These are phyloP conservation scores for Macquaria ambigua DNA, from an alignment of 2,113 vertebrate species.

Conservation along the genomic window DNA sequence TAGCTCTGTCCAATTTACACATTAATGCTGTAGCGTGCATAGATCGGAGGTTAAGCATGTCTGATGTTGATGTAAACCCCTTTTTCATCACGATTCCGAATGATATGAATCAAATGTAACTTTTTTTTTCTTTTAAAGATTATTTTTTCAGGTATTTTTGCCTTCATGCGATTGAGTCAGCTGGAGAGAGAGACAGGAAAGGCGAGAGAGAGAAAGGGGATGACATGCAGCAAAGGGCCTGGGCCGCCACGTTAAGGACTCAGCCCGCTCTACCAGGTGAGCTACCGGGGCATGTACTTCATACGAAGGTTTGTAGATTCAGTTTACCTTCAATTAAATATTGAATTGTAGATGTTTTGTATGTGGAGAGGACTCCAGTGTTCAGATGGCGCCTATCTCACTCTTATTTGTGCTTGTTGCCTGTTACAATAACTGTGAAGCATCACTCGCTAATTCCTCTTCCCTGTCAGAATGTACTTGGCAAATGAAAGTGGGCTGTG, in stretches of 20 bases:
- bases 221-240: too few relatives aligned
- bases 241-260: too few relatives aligned
- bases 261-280: too few relatives aligned
- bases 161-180: too few relatives aligned
- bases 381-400: background rate
- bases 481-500: slow-evolving; percentile 22
- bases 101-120: background rate
- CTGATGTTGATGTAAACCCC: background rate
- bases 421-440: slow-evolving; percentile 44
- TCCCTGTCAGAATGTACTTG: slow-evolving; percentile 42
- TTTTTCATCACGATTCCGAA: background rate
- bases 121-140: too few relatives aligned
- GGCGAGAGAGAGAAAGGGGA: too few relatives aligned
- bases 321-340: background rate
- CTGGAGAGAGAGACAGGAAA: too few relatives aligned
- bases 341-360: background rate
- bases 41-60: too few relatives aligned
- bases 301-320: background rate
- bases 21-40: too few relatives aligned
- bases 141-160: too few relatives aligned
- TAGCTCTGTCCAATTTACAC: too few relatives aligned
- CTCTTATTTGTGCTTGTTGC: background rate
- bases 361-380: background rate
- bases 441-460: slow-evolving; percentile 40
- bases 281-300: too few relatives aligned